Percentiles rank a stretch among this genome's conserved stretches.
These are phyloP conservation scores for Scylla paramamosain DNA, from an alignment of 1,140 invertebrate genomes.

Conservation along the genomic window DNA sequence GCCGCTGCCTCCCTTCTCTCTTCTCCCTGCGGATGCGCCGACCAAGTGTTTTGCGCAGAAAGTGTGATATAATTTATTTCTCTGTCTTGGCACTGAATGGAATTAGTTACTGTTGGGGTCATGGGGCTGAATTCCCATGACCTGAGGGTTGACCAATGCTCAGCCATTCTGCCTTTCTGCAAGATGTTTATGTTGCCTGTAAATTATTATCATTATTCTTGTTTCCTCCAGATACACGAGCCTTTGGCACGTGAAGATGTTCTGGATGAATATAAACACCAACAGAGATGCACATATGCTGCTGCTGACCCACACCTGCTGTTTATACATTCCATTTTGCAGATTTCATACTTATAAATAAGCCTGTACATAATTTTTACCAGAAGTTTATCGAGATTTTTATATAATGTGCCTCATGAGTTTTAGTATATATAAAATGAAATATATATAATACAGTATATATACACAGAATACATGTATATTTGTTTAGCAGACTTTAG, in stretches of 20 bases:
- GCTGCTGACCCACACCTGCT: constrained; percentile 57
- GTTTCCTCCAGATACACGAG: constrained; percentile 37
- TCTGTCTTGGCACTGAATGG: background rate
- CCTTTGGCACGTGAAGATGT: constrained; percentile 55
- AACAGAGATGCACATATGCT: constrained; percentile 59
- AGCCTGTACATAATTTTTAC: constrained; percentile 72
- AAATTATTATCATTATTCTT: constrained; percentile 15
- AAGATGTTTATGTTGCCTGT: constrained; percentile 42
- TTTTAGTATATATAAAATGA: constrained; percentile 54
- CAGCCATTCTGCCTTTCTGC: constrained; percentile 43
- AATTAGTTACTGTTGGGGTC: background rate
- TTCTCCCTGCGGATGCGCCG: background rate
- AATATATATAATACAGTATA: constrained; percentile 45
- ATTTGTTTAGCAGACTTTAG: constrained; percentile 4
- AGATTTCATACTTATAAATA: constrained; percentile 71
- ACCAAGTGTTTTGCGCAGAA: constrained; percentile 48
- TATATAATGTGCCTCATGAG: constrained; percentile 69
- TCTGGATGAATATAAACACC: constrained; percentile 49
- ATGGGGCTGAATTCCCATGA: background rate
- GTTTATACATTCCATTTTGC: constrained; percentile 75
- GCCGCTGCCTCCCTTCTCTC: constrained; percentile 22
- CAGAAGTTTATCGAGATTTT: constrained; percentile 71
- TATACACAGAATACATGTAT: constrained; percentile 24
- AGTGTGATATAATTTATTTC: constrained; percentile 75
- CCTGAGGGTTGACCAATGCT: background rate